Conservation (phyloP, 2,888 invertebrate species). For the Vesta saturnalis region DNA sequence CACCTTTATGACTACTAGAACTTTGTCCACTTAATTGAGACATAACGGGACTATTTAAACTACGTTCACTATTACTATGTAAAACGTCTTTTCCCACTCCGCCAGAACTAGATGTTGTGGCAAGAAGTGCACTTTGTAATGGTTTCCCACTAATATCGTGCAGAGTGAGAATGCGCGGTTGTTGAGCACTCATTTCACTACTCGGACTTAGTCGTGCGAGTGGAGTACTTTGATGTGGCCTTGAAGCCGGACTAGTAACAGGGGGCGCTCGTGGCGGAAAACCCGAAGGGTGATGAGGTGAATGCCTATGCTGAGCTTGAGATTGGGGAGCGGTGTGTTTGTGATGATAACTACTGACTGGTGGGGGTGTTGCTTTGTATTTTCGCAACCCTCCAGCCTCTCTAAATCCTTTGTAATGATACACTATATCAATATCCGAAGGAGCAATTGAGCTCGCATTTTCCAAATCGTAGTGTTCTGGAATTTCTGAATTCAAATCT, state of each 20-base stretch:
- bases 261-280: constrained; percentile 80
- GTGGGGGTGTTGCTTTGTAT: constrained; percentile 88
- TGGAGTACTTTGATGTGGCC: constrained; percentile 90
- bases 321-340: constrained; percentile 75
- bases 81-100: constrained; percentile 89
- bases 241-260: constrained; percentile 75
- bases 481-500: constrained; percentile 81
- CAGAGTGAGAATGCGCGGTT: constrained; percentile 90
- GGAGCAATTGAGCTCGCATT: constrained; percentile 98
- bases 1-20: constrained; percentile 80
- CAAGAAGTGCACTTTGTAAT: constrained; percentile 86
- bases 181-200: constrained; percentile 90
- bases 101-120: constrained; percentile 89
- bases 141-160: constrained; percentile 95
- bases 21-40: constrained; percentile 90
- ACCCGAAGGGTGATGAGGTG: constrained; percentile 78
- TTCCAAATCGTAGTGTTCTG: constrained; percentile 95
- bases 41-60: constrained; percentile 92
- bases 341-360: constrained; percentile 79
- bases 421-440: constrained; percentile 95
- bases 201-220: constrained; percentile 90
- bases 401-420: constrained; percentile 94
- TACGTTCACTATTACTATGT: constrained; percentile 91
- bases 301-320: constrained; percentile 79
- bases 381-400: constrained; percentile 86